phyloP scores from a whole-genome alignment of 2,888 invertebrate species.

The Opisthograptis luteolata region DNA sequence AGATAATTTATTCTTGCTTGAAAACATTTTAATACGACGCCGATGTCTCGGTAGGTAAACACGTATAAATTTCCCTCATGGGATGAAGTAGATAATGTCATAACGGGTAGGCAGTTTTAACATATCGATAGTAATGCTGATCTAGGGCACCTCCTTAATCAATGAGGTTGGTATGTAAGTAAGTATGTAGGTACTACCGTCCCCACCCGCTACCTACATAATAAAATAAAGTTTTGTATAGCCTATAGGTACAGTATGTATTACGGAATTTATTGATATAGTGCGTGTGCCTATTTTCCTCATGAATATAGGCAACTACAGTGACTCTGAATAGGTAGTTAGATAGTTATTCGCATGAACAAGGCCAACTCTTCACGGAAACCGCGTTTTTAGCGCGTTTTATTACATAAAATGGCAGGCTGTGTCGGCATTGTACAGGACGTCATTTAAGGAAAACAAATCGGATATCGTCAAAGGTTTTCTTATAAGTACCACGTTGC shows the following conservation, averaged over 20 bases:
- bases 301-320: background rate
- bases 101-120: background rate
- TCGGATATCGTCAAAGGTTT: background rate
- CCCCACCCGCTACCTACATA: background rate
- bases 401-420: background rate
- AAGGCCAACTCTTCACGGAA: conserved; percentile 9
- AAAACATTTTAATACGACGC: background rate
- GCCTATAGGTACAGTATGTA: background rate
- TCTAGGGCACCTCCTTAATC: conserved; percentile 2
- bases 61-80: no score
- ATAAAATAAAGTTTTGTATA: background rate
- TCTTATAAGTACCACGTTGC: no score
- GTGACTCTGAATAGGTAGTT: background rate
- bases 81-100: no score
- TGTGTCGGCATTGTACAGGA: background rate
- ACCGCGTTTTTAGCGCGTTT: background rate
- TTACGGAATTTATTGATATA: conserved; percentile 2
- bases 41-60: background rate
- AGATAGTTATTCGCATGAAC: background rate
- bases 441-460: conserved; percentile 4
- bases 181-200: background rate
- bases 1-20: conserved; percentile 5
- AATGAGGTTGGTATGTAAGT: background rate
- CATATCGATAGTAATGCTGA: background rate
- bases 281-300: conserved; percentile 6